These are phyloP conservation scores for Calameuta filiformis DNA, from an alignment of 2,888 invertebrate genomes.

Conservation along the genomic window DNA sequence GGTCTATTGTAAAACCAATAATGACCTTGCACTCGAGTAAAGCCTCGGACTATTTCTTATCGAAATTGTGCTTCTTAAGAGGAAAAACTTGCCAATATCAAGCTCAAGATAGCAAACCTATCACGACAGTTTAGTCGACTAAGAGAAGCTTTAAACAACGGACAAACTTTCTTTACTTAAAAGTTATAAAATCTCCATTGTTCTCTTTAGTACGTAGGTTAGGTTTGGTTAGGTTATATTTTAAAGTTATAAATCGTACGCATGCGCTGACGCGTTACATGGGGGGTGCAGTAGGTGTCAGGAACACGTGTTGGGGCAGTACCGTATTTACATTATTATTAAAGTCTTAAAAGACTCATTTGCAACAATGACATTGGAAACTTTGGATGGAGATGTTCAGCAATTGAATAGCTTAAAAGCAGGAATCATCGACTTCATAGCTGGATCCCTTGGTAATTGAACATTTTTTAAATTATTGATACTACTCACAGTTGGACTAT, in stretches of 20 bases:
- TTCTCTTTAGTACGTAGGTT: neutral
- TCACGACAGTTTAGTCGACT: neutral
- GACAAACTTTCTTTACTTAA: neutral
- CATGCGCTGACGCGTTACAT: neutral
- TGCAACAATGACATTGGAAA: conserved; percentile 41
- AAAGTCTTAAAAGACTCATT: neutral
- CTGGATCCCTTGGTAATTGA: conserved; percentile 81
- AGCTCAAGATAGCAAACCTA: neutral
- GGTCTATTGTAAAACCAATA: neutral
- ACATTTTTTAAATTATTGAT: neutral
- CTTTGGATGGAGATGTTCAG: conserved; percentile 25
- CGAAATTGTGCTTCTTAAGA: neutral
- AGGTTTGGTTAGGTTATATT: neutral
- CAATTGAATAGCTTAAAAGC: conserved; percentile 67
- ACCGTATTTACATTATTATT: neutral
- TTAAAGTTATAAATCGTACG: neutral
- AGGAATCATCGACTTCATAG: conserved; percentile 83
- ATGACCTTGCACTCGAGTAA: neutral
- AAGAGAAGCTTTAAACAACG: neutral
- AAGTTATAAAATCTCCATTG: neutral
- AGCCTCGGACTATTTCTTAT: neutral
- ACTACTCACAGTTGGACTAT: neutral
- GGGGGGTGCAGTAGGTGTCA: conserved; percentile 20
- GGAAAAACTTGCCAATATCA: neutral
- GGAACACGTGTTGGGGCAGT: conserved; percentile 21